Base-by-base conservation (phyloP, 2,888 invertebrate genomes). In the Sericinus montela region DNA sequence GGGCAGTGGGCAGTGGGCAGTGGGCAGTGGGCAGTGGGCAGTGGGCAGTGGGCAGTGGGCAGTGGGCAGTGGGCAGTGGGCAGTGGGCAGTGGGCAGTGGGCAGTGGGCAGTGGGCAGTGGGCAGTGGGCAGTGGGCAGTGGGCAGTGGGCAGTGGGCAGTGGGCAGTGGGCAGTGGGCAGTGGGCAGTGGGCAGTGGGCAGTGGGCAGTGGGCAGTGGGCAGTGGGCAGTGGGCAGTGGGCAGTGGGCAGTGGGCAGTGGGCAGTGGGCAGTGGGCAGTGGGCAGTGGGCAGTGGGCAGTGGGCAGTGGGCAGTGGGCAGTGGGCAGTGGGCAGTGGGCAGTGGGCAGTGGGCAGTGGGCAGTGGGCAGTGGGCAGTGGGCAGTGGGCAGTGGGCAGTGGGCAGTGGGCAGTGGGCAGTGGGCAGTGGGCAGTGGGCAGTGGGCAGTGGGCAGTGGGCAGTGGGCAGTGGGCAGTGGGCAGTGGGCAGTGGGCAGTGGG, bases 311-410 rank as follows among this genome's bases (percentile, higher is more conserved):
- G 14, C 1, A 1, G 35, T 14, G 15, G 1, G 8, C 4, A 2
- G 35, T 4, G 35, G 14, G 35, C 3, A 1, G 16, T 14, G 35
- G 5, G 16, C 2, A 9, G 35, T 1, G 14, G 4, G 15, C 8
- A 15, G 7, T 14, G 9, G 11, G 23, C 11, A 23, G 25, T 1
- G 23, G 9, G 11, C 23, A 13, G 23, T 11, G n/a, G 11, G 23
- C 23, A 47, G 90, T 0, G 94, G 93, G 34, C 93, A 92, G 5
- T n/a, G n/a, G n/a, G n/a, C n/a, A n/a, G n/a, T n/a, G n/a, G n/a
- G n/a, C n/a, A n/a, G n/a, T n/a, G n/a, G n/a, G n/a, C n/a, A n/a
- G 94, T 93, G 92, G 75, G 94, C 93, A 52, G 92, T n/a, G n/a
- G n/a, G n/a, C 1, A 0, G 35, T 15, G 3, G 8, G 14, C 1